Conservation (phyloP, 2,888 invertebrate species). For the Aphrophora alni region DNA sequence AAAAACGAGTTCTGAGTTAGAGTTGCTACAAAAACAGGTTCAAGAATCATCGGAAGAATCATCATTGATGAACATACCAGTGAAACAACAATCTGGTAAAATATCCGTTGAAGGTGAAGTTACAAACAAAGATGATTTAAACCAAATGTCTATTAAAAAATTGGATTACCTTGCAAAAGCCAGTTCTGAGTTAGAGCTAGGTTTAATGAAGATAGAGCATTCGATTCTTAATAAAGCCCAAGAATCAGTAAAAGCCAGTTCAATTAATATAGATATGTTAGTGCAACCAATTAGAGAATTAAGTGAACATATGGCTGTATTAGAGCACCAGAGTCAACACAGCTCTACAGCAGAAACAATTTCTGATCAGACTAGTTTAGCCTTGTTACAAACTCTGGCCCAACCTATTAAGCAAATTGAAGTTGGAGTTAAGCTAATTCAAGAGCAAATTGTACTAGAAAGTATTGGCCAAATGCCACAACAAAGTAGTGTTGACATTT, state of each 20-base stretch:
- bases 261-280: slow-evolving; percentile 65
- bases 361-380: slow-evolving; percentile 44
- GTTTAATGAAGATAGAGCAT: slow-evolving; percentile 54
- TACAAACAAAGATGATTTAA: background rate
- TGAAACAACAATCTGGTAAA: no score
- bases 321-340: slow-evolving; percentile 56
- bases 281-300: slow-evolving; percentile 59
- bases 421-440: slow-evolving; percentile 39
- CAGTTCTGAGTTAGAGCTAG: slow-evolving; percentile 45
- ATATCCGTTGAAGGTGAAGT: background rate
- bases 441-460: slow-evolving; percentile 43
- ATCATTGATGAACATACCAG: no score
- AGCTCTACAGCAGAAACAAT: slow-evolving; percentile 51
- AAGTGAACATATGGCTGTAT: slow-evolving; percentile 55
- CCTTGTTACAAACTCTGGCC: slow-evolving; percentile 50
- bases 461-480: slow-evolving; percentile 20
- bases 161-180: slow-evolving; percentile 43
- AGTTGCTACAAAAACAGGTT: no score
- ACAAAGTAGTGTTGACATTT: slow-evolving; percentile 25
- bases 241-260: slow-evolving; percentile 59
- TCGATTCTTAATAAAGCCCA: slow-evolving; percentile 62
- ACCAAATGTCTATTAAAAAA: slow-evolving; percentile 12
- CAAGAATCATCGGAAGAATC: no score
- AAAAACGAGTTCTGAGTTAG: slow-evolving; percentile 45
- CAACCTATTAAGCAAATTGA: slow-evolving; percentile 52